Conservation (phyloP, 2,888 invertebrate species). For the Drosophila neoperkinsi region DNA sequence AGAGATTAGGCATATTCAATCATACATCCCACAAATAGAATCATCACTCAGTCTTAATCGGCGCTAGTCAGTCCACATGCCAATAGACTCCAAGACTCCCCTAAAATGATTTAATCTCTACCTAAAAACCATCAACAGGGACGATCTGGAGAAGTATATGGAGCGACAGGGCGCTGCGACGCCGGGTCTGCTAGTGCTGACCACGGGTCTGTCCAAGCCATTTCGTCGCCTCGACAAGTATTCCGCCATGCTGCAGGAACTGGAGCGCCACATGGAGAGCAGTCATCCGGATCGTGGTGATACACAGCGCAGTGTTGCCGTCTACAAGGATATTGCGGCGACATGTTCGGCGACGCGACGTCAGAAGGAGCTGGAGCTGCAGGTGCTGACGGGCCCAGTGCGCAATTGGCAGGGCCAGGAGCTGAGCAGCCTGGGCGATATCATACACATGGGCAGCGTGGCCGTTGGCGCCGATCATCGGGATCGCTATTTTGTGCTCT, state of each 20-base stretch:
- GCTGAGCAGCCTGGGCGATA: constrained; percentile 88
- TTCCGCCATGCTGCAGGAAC: constrained; percentile 96
- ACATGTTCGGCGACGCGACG: constrained; percentile 94
- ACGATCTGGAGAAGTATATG: constrained; percentile 94
- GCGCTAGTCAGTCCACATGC: background rate
- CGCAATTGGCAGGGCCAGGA: constrained; percentile 97
- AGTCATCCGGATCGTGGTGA: constrained; percentile 98
- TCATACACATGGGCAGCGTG: constrained; percentile 96
- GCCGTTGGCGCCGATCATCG: constrained; percentile 93
- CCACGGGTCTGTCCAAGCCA: constrained; percentile 97
- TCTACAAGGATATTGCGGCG: constrained; percentile 97
- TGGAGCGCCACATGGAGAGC: constrained; percentile 98
- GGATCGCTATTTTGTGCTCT: constrained; percentile 96
- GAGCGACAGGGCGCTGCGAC: constrained; percentile 94
- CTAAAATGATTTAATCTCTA: background rate
- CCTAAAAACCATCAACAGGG: constrained; percentile 86
- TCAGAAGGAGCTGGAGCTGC: constrained; percentile 97
- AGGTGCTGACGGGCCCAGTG: constrained; percentile 97
- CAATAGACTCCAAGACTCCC: background rate
- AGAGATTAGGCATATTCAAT: fast-evolving
- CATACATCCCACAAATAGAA: background rate
- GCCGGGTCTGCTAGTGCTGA: constrained; percentile 95
- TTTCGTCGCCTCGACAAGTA: constrained; percentile 98
- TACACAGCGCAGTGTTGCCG: constrained; percentile 96
- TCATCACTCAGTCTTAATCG: background rate